Evolutionary conservation across 1,140 invertebrate genomes (phyloP).

Genomic region (Trichonephila clavipes): DNA sequence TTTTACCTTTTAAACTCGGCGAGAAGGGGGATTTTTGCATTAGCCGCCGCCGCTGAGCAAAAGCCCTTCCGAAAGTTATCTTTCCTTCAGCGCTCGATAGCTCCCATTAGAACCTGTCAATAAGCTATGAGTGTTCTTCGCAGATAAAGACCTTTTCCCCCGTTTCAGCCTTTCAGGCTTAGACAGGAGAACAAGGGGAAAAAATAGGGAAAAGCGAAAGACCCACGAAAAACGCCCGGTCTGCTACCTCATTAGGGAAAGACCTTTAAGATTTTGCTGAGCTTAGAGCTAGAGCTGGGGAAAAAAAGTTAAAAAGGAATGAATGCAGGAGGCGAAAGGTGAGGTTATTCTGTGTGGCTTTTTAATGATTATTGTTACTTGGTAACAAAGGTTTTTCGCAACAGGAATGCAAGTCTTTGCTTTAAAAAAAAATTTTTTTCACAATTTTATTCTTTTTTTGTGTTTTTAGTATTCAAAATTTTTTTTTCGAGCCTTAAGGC

Average conservation of each 20-base stretch:
- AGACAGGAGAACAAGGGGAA: neutral
- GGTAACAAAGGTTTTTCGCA: conserved; percentile 71
- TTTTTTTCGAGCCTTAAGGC: conserved; percentile 31
- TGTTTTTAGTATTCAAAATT: conserved; percentile 1
- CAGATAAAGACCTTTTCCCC: conserved; percentile 74
- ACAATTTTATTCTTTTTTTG: neutral
- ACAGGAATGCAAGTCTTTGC: conserved; percentile 13
- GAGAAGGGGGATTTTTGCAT: conserved; percentile 64
- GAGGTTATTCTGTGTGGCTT: conserved; percentile 63
- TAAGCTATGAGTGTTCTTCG: conserved; percentile 76
- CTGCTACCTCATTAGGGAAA: conserved; percentile 66
- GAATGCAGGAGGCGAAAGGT: conserved; percentile 36
- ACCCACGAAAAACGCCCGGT: conserved; percentile 57
- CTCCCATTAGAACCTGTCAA: conserved; percentile 77
- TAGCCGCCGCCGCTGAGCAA: conserved; percentile 31
- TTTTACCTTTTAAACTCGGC: conserved; percentile 69
- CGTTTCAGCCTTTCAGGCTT: conserved; percentile 59
- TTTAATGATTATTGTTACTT: conserved; percentile 76
- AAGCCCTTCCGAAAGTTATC: conserved; percentile 63
- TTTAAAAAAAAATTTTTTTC: neutral
- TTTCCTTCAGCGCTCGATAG: conserved; percentile 72
- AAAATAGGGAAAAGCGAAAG: conserved; percentile 18
- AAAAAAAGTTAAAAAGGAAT: conserved; percentile 49
- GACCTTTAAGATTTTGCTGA: conserved; percentile 73
- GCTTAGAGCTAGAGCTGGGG: conserved; percentile 19